phyloP scores from a whole-genome alignment of 2,113 vertebrate genomes.

The Heteronetta atricapilla region DNA sequence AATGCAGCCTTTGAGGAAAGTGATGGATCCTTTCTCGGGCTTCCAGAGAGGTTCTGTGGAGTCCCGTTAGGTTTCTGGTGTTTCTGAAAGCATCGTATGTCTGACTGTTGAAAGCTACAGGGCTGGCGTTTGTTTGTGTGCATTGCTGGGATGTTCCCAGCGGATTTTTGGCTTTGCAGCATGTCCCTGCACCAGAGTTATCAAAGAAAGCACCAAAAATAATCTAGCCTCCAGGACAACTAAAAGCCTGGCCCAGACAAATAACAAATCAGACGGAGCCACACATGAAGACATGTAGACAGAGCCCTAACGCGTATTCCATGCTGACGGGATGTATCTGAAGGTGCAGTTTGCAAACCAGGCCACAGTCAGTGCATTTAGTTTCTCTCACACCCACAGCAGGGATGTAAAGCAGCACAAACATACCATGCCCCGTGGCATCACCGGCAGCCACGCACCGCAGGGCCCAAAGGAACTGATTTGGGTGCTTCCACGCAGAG shows the following conservation, averaged over 20 bases:
- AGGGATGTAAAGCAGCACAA: neutral
- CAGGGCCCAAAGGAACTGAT: neutral
- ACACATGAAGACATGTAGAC: neutral
- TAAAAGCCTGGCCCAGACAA: conserved; percentile 7
- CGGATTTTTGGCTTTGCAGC: neutral
- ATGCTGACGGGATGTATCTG: neutral
- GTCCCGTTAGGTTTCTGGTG: neutral
- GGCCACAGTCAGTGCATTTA: neutral
- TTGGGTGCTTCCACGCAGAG: neutral
- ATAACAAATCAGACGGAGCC: conserved; percentile 35
- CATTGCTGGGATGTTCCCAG: conserved; percentile 1
- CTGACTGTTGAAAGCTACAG: neutral
- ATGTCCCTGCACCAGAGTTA: conserved; percentile 34
- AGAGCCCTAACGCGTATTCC: neutral
- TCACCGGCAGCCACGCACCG: neutral
- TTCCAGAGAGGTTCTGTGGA: conserved; percentile 27
- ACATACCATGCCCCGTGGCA: fast-evolving
- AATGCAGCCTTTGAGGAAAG: conserved; percentile 64
- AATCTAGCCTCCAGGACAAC: conserved; percentile 2
- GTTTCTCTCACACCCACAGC: neutral
- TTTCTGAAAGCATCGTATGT: conserved; percentile 24
- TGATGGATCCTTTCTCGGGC: conserved; percentile 5
- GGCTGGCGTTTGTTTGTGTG: conserved; percentile 38
- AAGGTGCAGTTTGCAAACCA: neutral
- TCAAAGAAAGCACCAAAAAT: conserved; percentile 63